phyloP scores from a whole-genome alignment of 2,888 invertebrate genomes.

The Norana najaformis region DNA sequence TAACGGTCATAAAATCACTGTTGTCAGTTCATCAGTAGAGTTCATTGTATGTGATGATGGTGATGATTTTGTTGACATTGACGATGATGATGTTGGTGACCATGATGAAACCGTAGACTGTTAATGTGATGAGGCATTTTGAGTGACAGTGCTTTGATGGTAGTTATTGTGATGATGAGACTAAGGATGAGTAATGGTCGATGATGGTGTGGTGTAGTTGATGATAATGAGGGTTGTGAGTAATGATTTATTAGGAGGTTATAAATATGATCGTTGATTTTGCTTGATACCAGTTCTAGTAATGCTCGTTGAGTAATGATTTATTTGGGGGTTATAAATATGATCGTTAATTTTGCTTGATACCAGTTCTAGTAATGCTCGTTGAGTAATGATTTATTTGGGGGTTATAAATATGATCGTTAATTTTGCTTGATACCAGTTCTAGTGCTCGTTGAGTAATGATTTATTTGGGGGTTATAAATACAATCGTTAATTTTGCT shows the following conservation, averaged over 20 bases:
- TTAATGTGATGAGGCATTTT: background rate
- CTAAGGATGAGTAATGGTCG: background rate
- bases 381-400: no score
- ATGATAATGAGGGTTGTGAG: background rate
- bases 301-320: no score
- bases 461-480: no score
- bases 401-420: no score
- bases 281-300: background rate
- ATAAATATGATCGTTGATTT: background rate
- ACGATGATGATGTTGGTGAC: background rate
- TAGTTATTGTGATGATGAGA: background rate
- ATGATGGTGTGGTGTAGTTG: no score
- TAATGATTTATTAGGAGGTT: background rate
- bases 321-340: no score
- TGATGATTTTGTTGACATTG: background rate
- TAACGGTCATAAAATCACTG: background rate
- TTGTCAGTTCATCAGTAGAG: background rate
- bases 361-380: background rate
- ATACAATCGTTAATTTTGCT: background rate
- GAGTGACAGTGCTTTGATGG: background rate
- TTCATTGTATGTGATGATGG: background rate
- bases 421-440: background rate
- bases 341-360: background rate
- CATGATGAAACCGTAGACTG: background rate
- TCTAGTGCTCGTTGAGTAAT: background rate